Base-by-base conservation (phyloP, 1,140 invertebrate species). In the Frieseomelitta varia region DNA sequence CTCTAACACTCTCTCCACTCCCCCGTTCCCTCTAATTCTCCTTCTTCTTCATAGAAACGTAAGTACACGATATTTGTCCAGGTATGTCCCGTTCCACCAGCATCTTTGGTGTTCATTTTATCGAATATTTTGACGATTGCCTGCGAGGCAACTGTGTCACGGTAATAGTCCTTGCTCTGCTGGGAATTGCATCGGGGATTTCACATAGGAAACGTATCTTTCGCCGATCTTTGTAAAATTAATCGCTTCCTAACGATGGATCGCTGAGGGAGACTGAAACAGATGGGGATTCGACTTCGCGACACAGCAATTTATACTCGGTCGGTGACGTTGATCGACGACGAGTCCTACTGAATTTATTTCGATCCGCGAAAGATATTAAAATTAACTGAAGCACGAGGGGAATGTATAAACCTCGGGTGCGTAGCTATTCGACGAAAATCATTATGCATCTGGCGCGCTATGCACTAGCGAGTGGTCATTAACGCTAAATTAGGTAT, bases 401-500 rank as follows among this genome's bases (percentile, higher is more conserved):
- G 6, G 39, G 19, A 65, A 71, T 30, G 34, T 27, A 51, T 21
- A 58, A 61, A 61, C 34, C 24, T 24, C 27, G 58, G 24, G 21
- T 56, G 12, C 10, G 10, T n/a, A 27, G 27, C 17, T 4, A 58
- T 30, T 67, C 47, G 47, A n/a, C 17, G 0, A 12, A 30, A 53
- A 82, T 82, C 51, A 53, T 82, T 68, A 30, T 30, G 74, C 75
- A 55, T 58, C n/a, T 34, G 4, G 12, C 3, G 24, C 63, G n/a
- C 24, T 4, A 24, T 21, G 19, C 53, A 24, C 24, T 34, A 39
- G 3, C 34, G 74, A 58, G 15, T n/a, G 39, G 27, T 77, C 81
- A 69, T 83, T 83, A 83, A 83, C 74, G 81, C 11, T 77, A 58
- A 77, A 83, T 83, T 56, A 30, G 65, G n/a, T 55, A 30, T 47